Percentiles rank a stretch among this genome's conserved stretches.
Evolutionary conservation across 2,797 vertebrate genomes (phyloP).

Genomic region (Coregonus suidteri): DNA sequence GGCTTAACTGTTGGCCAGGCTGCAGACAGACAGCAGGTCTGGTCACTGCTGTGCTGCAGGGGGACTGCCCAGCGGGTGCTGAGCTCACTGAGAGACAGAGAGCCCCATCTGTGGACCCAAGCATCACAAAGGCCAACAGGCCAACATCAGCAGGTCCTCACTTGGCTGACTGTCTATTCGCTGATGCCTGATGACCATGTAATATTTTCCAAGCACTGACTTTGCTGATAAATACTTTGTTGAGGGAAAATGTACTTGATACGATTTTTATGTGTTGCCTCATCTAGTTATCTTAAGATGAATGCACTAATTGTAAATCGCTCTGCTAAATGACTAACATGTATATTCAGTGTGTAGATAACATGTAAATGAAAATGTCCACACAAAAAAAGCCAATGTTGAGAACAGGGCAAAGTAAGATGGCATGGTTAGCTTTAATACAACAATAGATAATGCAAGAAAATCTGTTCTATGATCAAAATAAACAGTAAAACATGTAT

Average conservation of each 20-base stretch:
- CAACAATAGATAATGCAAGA: neutral
- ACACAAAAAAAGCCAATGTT: neutral
- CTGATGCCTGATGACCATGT: no score
- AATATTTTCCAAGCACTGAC: no score
- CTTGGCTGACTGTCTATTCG: neutral
- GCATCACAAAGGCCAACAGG: neutral
- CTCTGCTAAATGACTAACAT: neutral
- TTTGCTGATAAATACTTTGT: no score
- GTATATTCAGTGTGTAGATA: neutral
- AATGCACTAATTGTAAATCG: no score
- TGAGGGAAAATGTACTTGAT: no score
- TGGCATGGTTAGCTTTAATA: conserved; percentile 15
- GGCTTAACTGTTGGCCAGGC: neutral
- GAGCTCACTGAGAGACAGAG: neutral
- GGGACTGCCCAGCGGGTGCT: neutral
- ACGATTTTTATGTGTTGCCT: no score
- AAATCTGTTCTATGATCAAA: neutral
- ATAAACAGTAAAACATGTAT: neutral
- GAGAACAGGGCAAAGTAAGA: neutral
- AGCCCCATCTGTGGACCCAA: neutral
- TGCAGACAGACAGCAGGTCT: neutral
- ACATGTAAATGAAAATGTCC: neutral
- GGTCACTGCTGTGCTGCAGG: neutral
- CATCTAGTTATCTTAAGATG: no score
- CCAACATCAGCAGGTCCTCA: no score